These are phyloP conservation scores for Paramormyrops hopkinsi DNA, from an alignment of 2,797 vertebrate genomes.

Conservation along the genomic window DNA sequence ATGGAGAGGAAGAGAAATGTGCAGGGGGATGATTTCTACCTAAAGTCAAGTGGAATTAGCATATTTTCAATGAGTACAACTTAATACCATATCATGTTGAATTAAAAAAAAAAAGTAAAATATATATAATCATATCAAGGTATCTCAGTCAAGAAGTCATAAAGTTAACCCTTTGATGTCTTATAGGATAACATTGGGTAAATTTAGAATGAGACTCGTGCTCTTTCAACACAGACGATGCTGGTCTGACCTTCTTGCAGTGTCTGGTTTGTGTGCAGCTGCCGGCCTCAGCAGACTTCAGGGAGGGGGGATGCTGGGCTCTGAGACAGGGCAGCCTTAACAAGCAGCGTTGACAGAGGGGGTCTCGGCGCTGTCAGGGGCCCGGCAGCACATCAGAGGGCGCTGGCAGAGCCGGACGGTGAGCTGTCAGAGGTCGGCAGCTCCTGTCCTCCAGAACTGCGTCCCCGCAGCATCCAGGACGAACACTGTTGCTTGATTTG, in stretches of 20 bases:
- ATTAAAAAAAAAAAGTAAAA: neutral
- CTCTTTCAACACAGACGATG: neutral
- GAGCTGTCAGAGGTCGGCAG: neutral
- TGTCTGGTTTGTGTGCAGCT: neutral
- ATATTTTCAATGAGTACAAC: neutral
- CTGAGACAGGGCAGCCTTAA: constrained; percentile 1
- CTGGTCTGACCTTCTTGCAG: neutral
- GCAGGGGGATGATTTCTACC: neutral
- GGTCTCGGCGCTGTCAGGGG: neutral
- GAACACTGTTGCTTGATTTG: neutral
- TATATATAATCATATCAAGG: neutral
- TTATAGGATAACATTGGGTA: neutral
- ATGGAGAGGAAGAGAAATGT: neutral
- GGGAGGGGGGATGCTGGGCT: neutral
- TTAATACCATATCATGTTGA: neutral
- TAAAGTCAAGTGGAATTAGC: neutral
- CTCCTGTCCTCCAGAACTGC: neutral
- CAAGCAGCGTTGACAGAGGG: neutral
- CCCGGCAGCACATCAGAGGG: neutral
- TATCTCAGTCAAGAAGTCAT: neutral
- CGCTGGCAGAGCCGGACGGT: neutral
- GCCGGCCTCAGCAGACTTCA: neutral
- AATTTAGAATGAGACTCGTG: neutral
- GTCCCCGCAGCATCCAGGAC: neutral
- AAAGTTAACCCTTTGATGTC: neutral